Evolutionary conservation across 2,797 vertebrate genomes (phyloP), one percentile per base, ranked within the genome.

Genomic region (Coreius guichenoti): DNA sequence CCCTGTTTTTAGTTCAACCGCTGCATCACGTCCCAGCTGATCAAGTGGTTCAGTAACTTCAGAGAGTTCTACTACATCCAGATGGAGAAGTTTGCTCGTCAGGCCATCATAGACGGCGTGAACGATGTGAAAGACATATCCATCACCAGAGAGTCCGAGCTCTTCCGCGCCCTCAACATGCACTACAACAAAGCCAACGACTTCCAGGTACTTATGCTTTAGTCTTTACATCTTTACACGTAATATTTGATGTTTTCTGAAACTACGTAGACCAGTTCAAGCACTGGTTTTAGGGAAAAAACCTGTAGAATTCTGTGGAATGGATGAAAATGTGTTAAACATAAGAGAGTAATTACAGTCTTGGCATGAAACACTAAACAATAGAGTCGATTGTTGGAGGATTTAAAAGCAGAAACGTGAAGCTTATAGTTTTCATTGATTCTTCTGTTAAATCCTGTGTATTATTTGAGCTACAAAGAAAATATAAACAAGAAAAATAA

Each of bases 41-140:
- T 98, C 94, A 99, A 99, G 92, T 99, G 98, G 98, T 99, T 99
- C 94, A 99, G 98, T 91, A 99, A 99, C 93, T 99, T 99, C 91
- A 95, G 98, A 12, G 98, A 99, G 93, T 99, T 99, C 93, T 99
- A 98, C 94, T 99, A 99, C 91, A 99, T 99, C 94, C 98, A 99
- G 93, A 98, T 98, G 96, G 98, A 99, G 94, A 99, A 98, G 93
- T 98, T 95, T 87, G 98, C 98, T 56, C 96, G 98, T 5, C 97
- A 98, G 95, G 96, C 97, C 23, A 94, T 99, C 75, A 91, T 96
- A 5, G 97, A 99, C 3, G 97, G 97, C 0, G 75, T 97, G 65
- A 92, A 86, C 3, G 94, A 97, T 0, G 91, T 96, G 54, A 92
- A 96, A 75, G 93, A 94, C 78, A 95, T 99, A 17, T 93, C 92